These are phyloP conservation scores for Sipha maydis DNA, from an alignment of 2,888 invertebrate genomes.

Conservation along the genomic window DNA sequence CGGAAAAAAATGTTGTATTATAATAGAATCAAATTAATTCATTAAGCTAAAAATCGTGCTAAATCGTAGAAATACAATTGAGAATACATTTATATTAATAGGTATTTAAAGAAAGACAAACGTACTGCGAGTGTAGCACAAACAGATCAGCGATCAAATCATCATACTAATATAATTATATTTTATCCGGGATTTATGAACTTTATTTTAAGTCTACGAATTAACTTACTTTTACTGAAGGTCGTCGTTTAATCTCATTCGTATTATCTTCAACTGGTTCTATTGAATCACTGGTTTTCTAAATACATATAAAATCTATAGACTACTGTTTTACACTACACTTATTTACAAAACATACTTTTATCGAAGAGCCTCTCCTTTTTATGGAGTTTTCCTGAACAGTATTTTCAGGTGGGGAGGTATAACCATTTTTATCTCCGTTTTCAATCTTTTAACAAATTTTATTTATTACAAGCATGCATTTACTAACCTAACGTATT, in stretches of 20 bases:
- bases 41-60: too few relatives aligned
- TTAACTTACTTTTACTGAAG: slow-evolving; percentile 41
- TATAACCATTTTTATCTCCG: slow-evolving; percentile 38
- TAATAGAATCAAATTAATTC: too few relatives aligned
- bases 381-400: slow-evolving; percentile 39
- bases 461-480: slow-evolving; percentile 13
- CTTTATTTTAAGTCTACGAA: not conserved
- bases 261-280: slow-evolving; percentile 16
- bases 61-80: too few relatives aligned
- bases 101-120: too few relatives aligned
- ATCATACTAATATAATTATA: not conserved
- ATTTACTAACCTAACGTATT: not conserved
- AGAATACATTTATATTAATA: too few relatives aligned
- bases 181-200: not conserved
- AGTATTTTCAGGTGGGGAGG: slow-evolving; percentile 12
- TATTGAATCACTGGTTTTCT: slow-evolving; percentile 32
- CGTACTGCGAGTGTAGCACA: not conserved
- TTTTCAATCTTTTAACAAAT: slow-evolving; percentile 49
- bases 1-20: too few relatives aligned
- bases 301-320: slow-evolving; percentile 41
- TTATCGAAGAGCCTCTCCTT: slow-evolving; percentile 48
- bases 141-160: not conserved
- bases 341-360: slow-evolving; percentile 56
- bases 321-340: not conserved
- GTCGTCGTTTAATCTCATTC: slow-evolving; percentile 20